phyloP scores from a whole-genome alignment of 2,113 vertebrate species.

The Apeltes quadracus region DNA sequence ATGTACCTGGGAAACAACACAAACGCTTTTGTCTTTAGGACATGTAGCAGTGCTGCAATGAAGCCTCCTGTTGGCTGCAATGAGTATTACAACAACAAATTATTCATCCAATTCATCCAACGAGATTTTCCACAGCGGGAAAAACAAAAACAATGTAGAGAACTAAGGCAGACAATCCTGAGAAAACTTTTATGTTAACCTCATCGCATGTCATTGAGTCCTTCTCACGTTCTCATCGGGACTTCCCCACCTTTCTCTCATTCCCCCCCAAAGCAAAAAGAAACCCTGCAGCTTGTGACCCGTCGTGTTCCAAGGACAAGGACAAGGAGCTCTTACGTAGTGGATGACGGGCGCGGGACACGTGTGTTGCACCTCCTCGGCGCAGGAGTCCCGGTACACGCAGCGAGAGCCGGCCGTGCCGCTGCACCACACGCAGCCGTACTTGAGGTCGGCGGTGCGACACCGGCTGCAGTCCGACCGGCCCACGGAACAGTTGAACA shows the following conservation, averaged over 20 bases:
- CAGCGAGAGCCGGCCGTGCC: constrained; percentile 81
- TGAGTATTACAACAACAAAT: too few relatives aligned
- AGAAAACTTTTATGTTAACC: too few relatives aligned
- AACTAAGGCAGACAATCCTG: too few relatives aligned
- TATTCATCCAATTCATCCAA: too few relatives aligned
- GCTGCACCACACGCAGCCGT: constrained; percentile 93
- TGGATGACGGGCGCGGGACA: constrained; percentile 94
- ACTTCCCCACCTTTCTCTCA: not conserved
- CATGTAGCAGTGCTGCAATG: too few relatives aligned
- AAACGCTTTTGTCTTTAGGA: too few relatives aligned
- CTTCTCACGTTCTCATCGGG: too few relatives aligned
- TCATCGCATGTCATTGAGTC: too few relatives aligned
- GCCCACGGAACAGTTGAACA: constrained; percentile 96
- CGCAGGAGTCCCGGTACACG: constrained; percentile 86
- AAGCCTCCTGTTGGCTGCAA: too few relatives aligned
- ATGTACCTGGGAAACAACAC: too few relatives aligned
- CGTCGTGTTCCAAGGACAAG: not conserved
- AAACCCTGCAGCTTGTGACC: not conserved
- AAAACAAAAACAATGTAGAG: too few relatives aligned
- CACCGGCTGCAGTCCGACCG: constrained; percentile 94
- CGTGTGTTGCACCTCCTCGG: constrained; percentile 81
- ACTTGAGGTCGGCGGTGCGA: constrained; percentile 87
- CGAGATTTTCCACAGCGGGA: too few relatives aligned
- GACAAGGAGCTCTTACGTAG: constrained; percentile 78
- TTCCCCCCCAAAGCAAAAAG: not conserved